These are phyloP conservation scores for Castor canadensis DNA, from an alignment of 2,113 vertebrate genomes.

Conservation along the genomic window DNA sequence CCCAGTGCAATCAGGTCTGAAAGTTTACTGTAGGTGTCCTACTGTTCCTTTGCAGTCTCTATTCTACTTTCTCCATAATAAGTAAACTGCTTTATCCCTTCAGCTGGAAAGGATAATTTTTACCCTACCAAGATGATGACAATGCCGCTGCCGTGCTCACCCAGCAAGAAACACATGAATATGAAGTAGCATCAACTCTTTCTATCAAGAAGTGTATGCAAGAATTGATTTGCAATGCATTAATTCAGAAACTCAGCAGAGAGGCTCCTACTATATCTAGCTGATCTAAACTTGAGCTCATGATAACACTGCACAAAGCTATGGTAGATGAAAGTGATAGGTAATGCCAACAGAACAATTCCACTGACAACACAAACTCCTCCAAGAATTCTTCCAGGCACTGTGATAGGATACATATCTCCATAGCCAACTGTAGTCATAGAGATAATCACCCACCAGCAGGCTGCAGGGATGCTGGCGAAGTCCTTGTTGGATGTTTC, in stretches of 20 bases:
- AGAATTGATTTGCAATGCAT: slow-evolving; percentile 73
- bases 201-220: slow-evolving; percentile 70
- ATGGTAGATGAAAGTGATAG: slow-evolving; percentile 99
- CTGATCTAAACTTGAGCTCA: slow-evolving; percentile 96
- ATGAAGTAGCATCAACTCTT: slow-evolving; percentile 65
- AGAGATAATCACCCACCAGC: slow-evolving; percentile 99
- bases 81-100: slow-evolving; percentile 70
- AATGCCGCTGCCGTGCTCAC: slow-evolving; percentile 65
- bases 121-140: slow-evolving; percentile 64
- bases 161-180: slow-evolving; percentile 70
- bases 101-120: slow-evolving; percentile 74
- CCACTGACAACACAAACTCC: slow-evolving; percentile 98
- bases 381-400: slow-evolving; percentile 96
- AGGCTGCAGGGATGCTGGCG: slow-evolving; percentile 97
- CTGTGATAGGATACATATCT: slow-evolving; percentile 97
- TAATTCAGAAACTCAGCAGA: slow-evolving; percentile 92
- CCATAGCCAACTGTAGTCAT: slow-evolving; percentile 99
- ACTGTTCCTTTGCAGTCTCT: slow-evolving; percentile 67
- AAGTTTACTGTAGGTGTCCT: slow-evolving; percentile 51
- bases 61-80: slow-evolving; percentile 65
- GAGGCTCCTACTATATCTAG: slow-evolving; percentile 92
- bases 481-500: slow-evolving; percentile 94
- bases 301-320: slow-evolving; percentile 99
- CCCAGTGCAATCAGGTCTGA: slow-evolving; percentile 37
- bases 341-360: slow-evolving; percentile 96